Evolutionary conservation across 2,113 vertebrate species (phyloP).

Genomic region (Speoplatyrhinus poulsoni): DNA sequence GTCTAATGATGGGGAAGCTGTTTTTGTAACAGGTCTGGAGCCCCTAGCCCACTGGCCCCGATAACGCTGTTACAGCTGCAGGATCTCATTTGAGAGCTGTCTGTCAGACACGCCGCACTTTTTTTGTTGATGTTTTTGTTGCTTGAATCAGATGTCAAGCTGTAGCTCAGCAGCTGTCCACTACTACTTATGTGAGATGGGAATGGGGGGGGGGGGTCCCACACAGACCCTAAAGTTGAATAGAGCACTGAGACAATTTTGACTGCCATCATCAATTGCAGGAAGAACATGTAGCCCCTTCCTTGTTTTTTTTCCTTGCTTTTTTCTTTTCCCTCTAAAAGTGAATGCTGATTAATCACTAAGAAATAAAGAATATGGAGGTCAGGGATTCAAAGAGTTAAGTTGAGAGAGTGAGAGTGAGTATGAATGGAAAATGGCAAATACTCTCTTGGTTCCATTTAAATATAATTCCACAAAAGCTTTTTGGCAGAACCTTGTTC

Average conservation of each 20-base stretch:
- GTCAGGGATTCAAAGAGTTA: not conserved
- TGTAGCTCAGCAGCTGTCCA: not conserved
- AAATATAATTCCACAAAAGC: too few species aligned
- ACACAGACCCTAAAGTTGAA: not conserved
- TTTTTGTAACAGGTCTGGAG: not conserved
- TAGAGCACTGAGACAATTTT: not conserved
- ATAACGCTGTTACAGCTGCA: not conserved
- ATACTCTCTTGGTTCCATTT: too few species aligned
- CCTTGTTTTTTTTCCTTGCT: not conserved
- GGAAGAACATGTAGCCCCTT: not conserved
- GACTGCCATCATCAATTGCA: not conserved
- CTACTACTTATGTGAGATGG: not conserved
- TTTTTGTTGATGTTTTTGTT: not conserved
- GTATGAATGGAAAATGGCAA: too few species aligned
- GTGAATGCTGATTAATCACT: slow-evolving; percentile 2
- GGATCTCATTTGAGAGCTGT: not conserved
- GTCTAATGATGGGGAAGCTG: not conserved
- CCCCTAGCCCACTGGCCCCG: not conserved
- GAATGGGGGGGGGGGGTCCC: not conserved
- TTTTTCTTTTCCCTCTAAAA: not conserved
- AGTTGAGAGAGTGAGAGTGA: not conserved
- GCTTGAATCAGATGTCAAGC: slow-evolving; percentile 18
- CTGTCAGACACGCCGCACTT: not conserved
- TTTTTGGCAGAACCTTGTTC: too few species aligned
- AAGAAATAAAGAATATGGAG: not conserved